A percentile compares a stretch with the other conserved stretches of the same genome.
phyloP scores from a whole-genome alignment of 2,113 vertebrate species.

The Chamaetylas fuelleborni region DNA sequence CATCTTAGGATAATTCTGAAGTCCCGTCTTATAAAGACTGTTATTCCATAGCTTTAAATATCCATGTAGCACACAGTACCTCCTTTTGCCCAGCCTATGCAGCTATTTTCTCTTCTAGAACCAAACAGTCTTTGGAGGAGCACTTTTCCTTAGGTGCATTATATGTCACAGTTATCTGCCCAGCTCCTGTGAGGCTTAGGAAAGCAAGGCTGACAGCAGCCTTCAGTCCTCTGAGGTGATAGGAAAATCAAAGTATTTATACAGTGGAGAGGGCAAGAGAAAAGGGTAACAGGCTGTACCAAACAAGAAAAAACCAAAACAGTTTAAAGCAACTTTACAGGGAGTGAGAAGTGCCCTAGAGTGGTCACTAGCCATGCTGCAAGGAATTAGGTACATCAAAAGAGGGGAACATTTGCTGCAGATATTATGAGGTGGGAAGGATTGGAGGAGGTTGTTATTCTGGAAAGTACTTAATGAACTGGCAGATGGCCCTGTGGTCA shows the following conservation, averaged over 20 bases:
- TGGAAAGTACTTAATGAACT: conserved; percentile 1
- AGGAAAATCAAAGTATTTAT: background rate
- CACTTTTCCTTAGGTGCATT: background rate
- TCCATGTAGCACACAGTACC: background rate
- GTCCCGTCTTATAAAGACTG: background rate
- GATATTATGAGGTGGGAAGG: conserved; percentile 23
- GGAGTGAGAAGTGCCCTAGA: conserved; percentile 10
- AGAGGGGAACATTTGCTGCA: background rate
- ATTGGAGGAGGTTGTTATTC: background rate
- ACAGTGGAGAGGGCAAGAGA: background rate
- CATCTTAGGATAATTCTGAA: background rate
- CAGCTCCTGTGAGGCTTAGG: background rate
- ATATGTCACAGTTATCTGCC: background rate
- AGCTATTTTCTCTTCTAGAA: background rate
- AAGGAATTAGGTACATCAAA: background rate
- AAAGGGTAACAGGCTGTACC: background rate
- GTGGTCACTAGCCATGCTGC: conserved; percentile 1
- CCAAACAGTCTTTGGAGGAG: background rate
- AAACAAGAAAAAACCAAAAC: background rate
- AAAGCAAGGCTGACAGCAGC: background rate
- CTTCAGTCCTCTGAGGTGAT: background rate
- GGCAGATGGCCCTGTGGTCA: conserved; percentile 4
- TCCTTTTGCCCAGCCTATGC: background rate
- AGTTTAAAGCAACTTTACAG: conserved; percentile 23
- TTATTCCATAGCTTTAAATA: background rate